Conservation (phyloP, 2,888 invertebrate genomes). For the Ceraclea dissimilis region DNA sequence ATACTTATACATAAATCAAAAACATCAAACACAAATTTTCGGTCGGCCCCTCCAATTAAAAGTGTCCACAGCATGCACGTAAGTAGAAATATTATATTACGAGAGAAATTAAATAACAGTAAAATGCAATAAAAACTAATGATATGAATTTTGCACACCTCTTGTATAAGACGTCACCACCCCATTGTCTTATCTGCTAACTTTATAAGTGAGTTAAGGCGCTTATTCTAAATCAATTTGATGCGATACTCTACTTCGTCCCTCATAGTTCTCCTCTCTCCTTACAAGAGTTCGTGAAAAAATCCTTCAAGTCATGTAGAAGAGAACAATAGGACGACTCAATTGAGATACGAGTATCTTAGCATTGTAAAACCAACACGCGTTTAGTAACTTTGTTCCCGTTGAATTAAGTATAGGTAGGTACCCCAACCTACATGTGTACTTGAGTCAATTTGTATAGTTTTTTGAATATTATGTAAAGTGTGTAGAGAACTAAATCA, state of each 20-base stretch:
- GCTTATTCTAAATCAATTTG: slow-evolving; percentile 27
- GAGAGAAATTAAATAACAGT: too few relatives aligned
- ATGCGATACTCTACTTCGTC: slow-evolving; percentile 16
- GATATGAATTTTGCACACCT: neutral
- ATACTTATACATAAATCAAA: too few relatives aligned
- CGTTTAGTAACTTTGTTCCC: neutral
- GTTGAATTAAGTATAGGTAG: neutral
- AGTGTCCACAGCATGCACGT: too few relatives aligned
- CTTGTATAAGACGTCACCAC: neutral
- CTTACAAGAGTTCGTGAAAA: neutral
- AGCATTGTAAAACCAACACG: neutral
- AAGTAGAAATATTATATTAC: too few relatives aligned
- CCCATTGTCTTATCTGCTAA: slow-evolving; percentile 19
- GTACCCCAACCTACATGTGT: too few relatives aligned
- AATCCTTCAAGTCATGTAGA: neutral
- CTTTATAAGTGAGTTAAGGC: slow-evolving; percentile 25
- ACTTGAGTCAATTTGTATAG: too few relatives aligned
- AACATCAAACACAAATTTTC: too few relatives aligned
- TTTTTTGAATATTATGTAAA: too few relatives aligned
- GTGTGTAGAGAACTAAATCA: too few relatives aligned
- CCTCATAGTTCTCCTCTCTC: neutral
- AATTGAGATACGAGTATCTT: slow-evolving; percentile 1
- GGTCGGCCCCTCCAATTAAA: too few relatives aligned
- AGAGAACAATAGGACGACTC: slow-evolving; percentile 4
- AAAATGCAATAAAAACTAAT: too few relatives aligned